Evolutionary conservation across 2,113 vertebrate species (phyloP).

Genomic region (Piaya cayana): DNA sequence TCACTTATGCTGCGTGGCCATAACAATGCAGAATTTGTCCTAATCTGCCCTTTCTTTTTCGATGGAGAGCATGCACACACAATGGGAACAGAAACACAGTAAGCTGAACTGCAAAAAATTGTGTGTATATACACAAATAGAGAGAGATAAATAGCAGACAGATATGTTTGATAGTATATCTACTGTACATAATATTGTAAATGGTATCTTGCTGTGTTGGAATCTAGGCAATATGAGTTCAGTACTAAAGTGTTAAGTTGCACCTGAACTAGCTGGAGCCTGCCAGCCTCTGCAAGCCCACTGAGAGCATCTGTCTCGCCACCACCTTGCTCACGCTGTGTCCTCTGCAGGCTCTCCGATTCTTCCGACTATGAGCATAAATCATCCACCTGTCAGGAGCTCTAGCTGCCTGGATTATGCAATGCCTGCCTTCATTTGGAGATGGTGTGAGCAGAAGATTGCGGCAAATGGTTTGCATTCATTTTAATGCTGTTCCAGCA

Average conservation of each 20-base stretch:
- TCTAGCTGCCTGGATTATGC: constrained; percentile 84
- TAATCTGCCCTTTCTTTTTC: constrained; percentile 55
- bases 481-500: constrained; percentile 75
- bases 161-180: constrained; percentile 59
- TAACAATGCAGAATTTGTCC: constrained; percentile 54
- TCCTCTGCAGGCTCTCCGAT: constrained; percentile 82
- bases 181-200: constrained; percentile 71
- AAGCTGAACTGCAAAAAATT: not conserved
- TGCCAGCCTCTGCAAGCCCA: constrained; percentile 84
- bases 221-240: constrained; percentile 76
- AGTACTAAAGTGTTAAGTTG: constrained; percentile 78
- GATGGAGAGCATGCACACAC: not conserved
- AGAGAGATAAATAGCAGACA: constrained; percentile 30
- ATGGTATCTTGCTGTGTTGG: constrained; percentile 72
- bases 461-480: constrained; percentile 79
- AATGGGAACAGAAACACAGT: not conserved
- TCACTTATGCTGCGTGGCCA: not conserved
- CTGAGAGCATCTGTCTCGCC: constrained; percentile 87
- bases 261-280: constrained; percentile 82
- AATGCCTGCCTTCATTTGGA: constrained; percentile 86
- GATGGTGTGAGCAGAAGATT: constrained; percentile 77
- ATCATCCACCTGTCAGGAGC: constrained; percentile 90
- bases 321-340: constrained; percentile 79
- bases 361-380: constrained; percentile 88
- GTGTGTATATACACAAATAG: not conserved